These are phyloP conservation scores for Lonchura striata DNA, from an alignment of 2,113 vertebrate genomes.

Conservation along the genomic window DNA sequence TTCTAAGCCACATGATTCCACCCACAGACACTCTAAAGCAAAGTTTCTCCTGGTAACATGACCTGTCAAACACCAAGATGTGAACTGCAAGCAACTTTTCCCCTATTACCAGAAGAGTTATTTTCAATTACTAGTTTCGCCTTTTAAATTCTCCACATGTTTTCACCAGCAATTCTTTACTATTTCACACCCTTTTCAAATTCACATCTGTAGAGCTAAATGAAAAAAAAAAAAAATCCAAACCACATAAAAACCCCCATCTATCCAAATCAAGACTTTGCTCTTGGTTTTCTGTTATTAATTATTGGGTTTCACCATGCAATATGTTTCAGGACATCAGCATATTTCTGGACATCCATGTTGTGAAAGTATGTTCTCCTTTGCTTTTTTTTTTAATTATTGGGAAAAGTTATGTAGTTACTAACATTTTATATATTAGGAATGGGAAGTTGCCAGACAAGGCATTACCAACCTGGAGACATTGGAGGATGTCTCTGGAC, in stretches of 20 bases:
- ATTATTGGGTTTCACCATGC: neutral
- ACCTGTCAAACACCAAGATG: slow-evolving; percentile 4
- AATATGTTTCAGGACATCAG: neutral
- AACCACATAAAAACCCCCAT: fast-evolving
- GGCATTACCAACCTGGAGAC: neutral
- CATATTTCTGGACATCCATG: neutral
- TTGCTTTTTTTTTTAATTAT: neutral
- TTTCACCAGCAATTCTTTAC: neutral
- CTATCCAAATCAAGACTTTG: neutral
- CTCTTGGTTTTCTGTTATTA: neutral
- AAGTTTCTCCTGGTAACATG: neutral
- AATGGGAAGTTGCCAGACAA: neutral
- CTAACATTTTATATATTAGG: neutral
- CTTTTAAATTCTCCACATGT: neutral
- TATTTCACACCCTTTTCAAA: neutral
- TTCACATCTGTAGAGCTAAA: neutral
- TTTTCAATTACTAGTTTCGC: neutral
- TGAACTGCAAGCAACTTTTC: neutral
- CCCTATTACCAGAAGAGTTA: neutral
- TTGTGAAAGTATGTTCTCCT: neutral
- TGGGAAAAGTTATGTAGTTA: neutral
- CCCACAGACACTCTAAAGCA: neutral
- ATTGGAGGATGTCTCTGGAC: too few species aligned
- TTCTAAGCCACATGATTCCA: neutral
- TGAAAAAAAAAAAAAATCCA: neutral